These are phyloP conservation scores for Macquaria australasica DNA, from an alignment of 2,113 vertebrate genomes.

Conservation along the genomic window DNA sequence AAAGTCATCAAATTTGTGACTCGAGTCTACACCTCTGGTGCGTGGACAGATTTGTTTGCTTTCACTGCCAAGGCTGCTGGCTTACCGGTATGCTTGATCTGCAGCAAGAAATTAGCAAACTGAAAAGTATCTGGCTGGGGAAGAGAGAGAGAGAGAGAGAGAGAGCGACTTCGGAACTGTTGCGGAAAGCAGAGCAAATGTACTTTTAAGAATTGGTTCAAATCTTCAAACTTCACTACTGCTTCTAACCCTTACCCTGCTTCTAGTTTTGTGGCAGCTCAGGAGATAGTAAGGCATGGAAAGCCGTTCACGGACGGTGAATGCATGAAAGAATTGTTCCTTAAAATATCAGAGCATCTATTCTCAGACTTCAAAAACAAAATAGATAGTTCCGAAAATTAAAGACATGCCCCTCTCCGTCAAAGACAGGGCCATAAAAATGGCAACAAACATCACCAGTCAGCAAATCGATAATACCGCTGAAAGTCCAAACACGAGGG, in stretches of 20 bases:
- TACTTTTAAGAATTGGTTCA: neutral
- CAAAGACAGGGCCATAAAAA: conserved; percentile 54
- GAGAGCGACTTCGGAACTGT: neutral
- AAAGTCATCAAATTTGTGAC: too few relatives aligned
- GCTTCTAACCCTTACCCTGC: neutral
- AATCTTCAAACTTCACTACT: neutral
- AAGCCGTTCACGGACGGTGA: conserved; percentile 1
- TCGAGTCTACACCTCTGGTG: too few relatives aligned
- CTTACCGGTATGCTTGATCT: neutral
- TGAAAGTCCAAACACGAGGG: neutral
- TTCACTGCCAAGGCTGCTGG: neutral
- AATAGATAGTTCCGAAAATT: conserved; percentile 56
- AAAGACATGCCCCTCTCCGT: conserved; percentile 49
- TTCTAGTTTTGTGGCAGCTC: conserved; percentile 5
- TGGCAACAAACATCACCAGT: conserved; percentile 43
- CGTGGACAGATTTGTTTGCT: neutral
- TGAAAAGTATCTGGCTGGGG: neutral
- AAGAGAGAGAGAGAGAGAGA: neutral
- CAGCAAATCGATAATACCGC: conserved; percentile 29
- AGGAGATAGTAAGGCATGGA: neutral
- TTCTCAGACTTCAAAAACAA: conserved; percentile 68
- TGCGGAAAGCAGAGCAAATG: neutral
- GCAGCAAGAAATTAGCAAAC: neutral
- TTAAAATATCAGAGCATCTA: conserved; percentile 18
- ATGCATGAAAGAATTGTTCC: neutral